Evolutionary conservation across 2,113 vertebrate species (phyloP).

Genomic region (Piaya cayana): DNA sequence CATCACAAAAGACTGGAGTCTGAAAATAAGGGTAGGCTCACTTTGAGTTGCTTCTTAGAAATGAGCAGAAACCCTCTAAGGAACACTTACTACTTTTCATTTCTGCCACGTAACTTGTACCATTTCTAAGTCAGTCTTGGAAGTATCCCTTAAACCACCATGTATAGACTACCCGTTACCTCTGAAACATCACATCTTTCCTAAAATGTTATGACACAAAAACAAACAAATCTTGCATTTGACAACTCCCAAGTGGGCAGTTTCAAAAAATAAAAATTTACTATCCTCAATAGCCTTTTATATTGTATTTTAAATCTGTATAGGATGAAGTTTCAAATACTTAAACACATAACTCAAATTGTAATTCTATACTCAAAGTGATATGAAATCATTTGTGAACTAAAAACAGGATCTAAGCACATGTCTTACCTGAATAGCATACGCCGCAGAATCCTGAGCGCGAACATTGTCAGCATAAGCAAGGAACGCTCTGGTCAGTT

Average conservation of each 20-base stretch:
- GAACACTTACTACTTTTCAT: background rate
- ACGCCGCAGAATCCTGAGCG: slow-evolving; percentile 96
- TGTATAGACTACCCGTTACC: background rate
- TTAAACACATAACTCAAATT: background rate
- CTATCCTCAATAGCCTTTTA: background rate
- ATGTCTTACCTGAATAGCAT: slow-evolving; percentile 90
- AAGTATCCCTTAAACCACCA: background rate
- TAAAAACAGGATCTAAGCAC: background rate
- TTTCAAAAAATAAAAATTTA: background rate
- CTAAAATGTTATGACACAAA: background rate
- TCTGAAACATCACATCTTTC: background rate
- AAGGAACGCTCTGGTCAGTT: slow-evolving; percentile 93
- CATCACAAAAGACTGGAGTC: background rate
- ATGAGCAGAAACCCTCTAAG: background rate
- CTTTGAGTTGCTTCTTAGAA: background rate
- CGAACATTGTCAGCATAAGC: slow-evolving; percentile 95
- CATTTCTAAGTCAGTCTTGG: background rate
- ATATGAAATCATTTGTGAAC: background rate
- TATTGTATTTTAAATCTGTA: background rate
- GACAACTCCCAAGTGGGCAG: background rate
- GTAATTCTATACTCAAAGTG: background rate
- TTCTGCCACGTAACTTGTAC: background rate
- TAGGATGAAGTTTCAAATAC: background rate
- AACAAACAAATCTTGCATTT: background rate
- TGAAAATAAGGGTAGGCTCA: background rate